Evolutionary conservation across 2,113 vertebrate genomes (phyloP).

Genomic region (Mesitornis unicolor): DNA sequence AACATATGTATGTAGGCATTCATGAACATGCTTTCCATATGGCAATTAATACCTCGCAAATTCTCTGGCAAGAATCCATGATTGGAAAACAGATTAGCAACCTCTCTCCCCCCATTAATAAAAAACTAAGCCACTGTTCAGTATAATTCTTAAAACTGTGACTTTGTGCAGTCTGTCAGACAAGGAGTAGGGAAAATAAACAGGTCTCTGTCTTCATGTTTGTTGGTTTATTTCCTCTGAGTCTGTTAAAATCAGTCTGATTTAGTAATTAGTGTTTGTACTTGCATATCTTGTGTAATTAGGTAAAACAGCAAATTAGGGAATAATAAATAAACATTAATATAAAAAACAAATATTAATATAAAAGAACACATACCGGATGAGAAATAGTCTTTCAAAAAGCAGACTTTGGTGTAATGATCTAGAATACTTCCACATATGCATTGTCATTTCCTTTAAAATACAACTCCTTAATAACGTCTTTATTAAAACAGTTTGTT

Average conservation of each 20-base stretch:
- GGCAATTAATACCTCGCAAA: not conserved
- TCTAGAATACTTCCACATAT: not conserved
- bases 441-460: constrained; percentile 15
- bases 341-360: not conserved
- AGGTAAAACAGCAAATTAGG: constrained; percentile 31
- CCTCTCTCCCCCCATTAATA: not conserved
- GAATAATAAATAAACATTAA: constrained; percentile 22
- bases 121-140: not conserved
- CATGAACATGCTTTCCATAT: not conserved
- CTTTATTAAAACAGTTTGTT: constrained; percentile 55
- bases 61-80: not conserved
- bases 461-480: not conserved
- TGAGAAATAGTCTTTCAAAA: constrained; percentile 25
- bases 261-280: constrained; percentile 37
- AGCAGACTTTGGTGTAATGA: not conserved
- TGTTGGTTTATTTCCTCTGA: constrained; percentile 44
- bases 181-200: not conserved
- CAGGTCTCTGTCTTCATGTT: not conserved
- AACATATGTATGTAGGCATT: fast-evolving
- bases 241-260: constrained; percentile 14
- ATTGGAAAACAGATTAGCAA: not conserved
- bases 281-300: constrained; percentile 43
- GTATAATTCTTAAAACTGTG: not conserved
- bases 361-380: not conserved
- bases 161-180: not conserved